Conservation (phyloP, 2,113 vertebrate genomes). For the Gymnorhina tibicen region DNA sequence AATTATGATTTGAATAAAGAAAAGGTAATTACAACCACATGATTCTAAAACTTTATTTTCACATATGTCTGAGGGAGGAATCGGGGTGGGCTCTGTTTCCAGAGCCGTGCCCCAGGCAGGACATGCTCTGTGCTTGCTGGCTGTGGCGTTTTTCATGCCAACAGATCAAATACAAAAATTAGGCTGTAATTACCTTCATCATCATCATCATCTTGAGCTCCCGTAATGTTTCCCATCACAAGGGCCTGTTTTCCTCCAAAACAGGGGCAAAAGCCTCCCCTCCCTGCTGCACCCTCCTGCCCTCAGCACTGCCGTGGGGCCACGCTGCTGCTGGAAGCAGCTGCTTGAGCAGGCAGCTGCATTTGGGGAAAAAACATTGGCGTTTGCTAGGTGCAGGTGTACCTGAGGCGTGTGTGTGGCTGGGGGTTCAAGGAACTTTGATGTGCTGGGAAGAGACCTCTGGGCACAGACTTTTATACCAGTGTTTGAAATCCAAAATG, state of each 20-base stretch:
- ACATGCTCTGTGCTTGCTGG: not conserved
- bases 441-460: not conserved
- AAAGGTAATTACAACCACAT: not conserved
- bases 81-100: not conserved
- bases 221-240: not conserved
- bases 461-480: not conserved
- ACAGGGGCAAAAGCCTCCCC: not conserved
- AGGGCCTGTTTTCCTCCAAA: not conserved
- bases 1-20: not conserved
- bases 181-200: not conserved
- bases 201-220: not conserved
- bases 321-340: fast-evolving
- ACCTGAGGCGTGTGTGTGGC: not conserved
- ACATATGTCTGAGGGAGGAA: fast-evolving
- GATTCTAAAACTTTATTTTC: not conserved
- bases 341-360: not conserved
- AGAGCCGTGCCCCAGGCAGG: not conserved
- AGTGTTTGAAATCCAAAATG: not conserved
- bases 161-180: not conserved
- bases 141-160: not conserved
- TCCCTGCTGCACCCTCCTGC: not conserved
- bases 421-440: not conserved
- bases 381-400: not conserved
- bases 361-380: not conserved
- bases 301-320: not conserved